Evolutionary conservation across 1,140 invertebrate genomes (phyloP).

Genomic region (Trinorchestia longiramus): DNA sequence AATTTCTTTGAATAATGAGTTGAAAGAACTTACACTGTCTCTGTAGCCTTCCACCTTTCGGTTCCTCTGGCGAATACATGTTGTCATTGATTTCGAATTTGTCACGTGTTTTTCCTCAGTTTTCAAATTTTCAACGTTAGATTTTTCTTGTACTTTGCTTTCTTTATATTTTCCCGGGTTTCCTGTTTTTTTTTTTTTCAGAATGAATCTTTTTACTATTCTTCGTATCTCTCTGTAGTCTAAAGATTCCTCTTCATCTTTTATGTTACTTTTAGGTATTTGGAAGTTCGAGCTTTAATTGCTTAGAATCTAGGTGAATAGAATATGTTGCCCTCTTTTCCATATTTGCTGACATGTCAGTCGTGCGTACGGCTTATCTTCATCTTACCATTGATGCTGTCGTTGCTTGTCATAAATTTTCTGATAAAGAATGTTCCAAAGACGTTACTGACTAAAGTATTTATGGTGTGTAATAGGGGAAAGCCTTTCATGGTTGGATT

Average conservation of each 20-base stretch:
- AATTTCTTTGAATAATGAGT: neutral
- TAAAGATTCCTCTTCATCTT: neutral
- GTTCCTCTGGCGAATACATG: neutral
- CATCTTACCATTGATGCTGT: neutral
- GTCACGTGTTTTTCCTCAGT: neutral
- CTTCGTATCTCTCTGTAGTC: neutral
- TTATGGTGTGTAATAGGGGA: neutral
- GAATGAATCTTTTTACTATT: neutral
- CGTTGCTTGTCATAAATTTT: neutral
- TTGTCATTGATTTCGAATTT: neutral
- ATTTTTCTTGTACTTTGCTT: neutral
- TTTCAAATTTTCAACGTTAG: neutral
- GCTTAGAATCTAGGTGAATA: neutral
- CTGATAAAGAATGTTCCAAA: neutral
- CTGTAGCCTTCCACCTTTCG: neutral
- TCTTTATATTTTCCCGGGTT: neutral
- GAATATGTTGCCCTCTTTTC: neutral
- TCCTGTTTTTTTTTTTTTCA: neutral
- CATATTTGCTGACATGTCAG: neutral
- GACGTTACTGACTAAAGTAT: neutral
- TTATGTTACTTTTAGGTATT: neutral
- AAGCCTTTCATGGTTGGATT: neutral
- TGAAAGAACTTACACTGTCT: neutral
- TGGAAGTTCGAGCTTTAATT: neutral
- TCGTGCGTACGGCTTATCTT: neutral